Percentiles rank a stretch among this genome's conserved stretches.
Evolutionary conservation across 1,140 invertebrate genomes (phyloP).

Genomic region (Megalonaias nervosa): DNA sequence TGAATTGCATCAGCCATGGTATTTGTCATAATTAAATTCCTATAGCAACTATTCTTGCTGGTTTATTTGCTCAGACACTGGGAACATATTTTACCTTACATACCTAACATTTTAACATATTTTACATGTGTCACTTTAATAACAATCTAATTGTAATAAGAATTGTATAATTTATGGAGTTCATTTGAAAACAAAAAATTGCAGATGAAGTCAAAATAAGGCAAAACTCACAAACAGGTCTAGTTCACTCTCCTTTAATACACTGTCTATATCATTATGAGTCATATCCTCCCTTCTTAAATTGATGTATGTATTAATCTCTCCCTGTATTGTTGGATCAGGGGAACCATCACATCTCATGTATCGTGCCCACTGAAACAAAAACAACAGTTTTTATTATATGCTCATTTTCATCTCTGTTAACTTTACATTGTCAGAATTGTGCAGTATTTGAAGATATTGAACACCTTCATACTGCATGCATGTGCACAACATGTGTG

Average conservation of each 20-base stretch:
- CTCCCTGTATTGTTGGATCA: constrained; percentile 65
- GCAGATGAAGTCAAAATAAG: neutral
- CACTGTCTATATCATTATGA: constrained; percentile 53
- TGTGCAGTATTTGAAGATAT: too few species aligned
- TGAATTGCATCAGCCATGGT: too few species aligned
- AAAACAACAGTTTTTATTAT: neutral
- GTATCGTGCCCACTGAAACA: constrained; percentile 67
- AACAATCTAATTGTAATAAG: neutral
- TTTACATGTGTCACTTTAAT: neutral
- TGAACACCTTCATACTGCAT: too few species aligned
- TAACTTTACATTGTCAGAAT: too few species aligned
- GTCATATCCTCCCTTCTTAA: constrained; percentile 59
- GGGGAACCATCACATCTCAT: constrained; percentile 71
- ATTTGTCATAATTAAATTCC: too few species aligned
- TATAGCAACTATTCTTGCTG: neutral
- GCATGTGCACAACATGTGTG: too few species aligned
- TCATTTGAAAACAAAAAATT: neutral
- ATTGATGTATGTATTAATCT: constrained; percentile 70
- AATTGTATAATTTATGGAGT: too few species aligned
- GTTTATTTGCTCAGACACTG: neutral
- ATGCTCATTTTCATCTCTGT: too few species aligned
- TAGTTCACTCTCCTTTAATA: constrained; percentile 57
- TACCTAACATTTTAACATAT: neutral
- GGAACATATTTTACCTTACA: neutral
- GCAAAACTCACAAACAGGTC: constrained; percentile 50